These are phyloP conservation scores for Merodon equestris DNA, from an alignment of 2,888 invertebrate species.

Conservation along the genomic window DNA sequence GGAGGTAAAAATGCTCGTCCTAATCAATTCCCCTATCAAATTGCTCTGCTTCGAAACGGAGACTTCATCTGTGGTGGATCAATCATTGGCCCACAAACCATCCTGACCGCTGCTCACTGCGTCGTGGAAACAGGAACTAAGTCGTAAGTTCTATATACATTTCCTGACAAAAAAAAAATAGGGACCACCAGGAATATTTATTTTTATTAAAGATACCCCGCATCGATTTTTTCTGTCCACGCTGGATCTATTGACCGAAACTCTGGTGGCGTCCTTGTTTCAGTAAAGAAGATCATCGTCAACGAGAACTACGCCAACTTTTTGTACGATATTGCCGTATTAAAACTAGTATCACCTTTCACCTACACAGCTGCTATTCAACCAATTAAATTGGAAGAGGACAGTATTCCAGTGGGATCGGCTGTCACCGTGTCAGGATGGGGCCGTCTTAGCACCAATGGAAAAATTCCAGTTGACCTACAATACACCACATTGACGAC, in stretches of 20 bases:
- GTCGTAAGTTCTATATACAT: too few relatives aligned
- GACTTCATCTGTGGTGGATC: constrained; percentile 78
- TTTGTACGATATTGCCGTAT: constrained; percentile 74
- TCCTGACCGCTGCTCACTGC: constrained; percentile 79
- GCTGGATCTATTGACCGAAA: constrained; percentile 71
- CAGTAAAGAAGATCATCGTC: constrained; percentile 67
- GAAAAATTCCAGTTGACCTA: constrained; percentile 71
- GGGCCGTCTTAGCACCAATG: constrained; percentile 71
- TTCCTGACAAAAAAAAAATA: too few relatives aligned
- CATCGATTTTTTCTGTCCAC: constrained; percentile 67
- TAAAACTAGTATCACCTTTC: constrained; percentile 70
- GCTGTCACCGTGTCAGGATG: constrained; percentile 74
- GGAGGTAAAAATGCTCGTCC: constrained; percentile 77
- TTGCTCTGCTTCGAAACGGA: constrained; percentile 76
- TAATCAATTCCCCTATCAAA: constrained; percentile 78
- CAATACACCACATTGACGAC: constrained; percentile 71
- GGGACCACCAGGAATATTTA: too few relatives aligned
- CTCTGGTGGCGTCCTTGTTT: constrained; percentile 67
- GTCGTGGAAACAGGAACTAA: too few relatives aligned
- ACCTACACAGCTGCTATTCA: constrained; percentile 66
- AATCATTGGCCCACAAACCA: constrained; percentile 71
- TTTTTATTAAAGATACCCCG: constrained; percentile 70
- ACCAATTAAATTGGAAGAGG: constrained; percentile 71
- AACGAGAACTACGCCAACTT: constrained; percentile 71
- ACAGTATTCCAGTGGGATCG: constrained; percentile 69